Percentiles rank a stretch among this genome's conserved stretches.
These are phyloP conservation scores for Tiphia femorata DNA, from an alignment of 2,888 invertebrate species.

Conservation along the genomic window DNA sequence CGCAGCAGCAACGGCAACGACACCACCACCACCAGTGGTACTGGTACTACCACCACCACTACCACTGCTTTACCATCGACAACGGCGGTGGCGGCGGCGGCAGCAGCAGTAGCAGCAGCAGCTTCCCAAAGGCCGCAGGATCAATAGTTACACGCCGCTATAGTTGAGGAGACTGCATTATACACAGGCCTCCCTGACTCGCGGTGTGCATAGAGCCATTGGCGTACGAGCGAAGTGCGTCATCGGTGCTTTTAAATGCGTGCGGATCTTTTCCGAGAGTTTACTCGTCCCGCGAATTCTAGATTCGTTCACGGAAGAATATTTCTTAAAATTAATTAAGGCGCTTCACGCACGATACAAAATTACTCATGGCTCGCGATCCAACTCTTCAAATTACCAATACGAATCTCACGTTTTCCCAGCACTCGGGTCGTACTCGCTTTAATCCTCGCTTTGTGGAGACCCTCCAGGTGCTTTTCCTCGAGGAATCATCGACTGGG, in stretches of 20 bases:
- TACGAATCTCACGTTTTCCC: no score
- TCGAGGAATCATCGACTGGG: conserved; percentile 6
- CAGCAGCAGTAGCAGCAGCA: conserved; percentile 25
- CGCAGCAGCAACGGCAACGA: conserved; percentile 26
- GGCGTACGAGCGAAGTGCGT: conserved; percentile 14
- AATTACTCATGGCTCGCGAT: no score
- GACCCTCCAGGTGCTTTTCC: conserved; percentile 3
- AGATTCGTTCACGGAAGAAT: no score
- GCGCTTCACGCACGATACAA: no score
- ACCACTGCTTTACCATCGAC: conserved; percentile 18
- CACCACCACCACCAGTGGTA: no score
- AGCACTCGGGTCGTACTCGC: no score
- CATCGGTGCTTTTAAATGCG: conserved; percentile 20
- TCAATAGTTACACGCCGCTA: conserved; percentile 47
- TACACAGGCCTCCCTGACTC: conserved; percentile 33
- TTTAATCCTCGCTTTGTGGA: background rate
- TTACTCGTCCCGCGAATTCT: background rate
- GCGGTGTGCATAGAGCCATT: conserved; percentile 31
- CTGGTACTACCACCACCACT: no score
- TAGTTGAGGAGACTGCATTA: conserved; percentile 41
- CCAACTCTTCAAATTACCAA: no score
- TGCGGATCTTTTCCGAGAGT: background rate
- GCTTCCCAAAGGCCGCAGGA: conserved; percentile 42
- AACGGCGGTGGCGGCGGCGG: conserved; percentile 35
- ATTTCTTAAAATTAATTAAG: no score